Conservation (phyloP, 2,113 vertebrate species). For the Edolisoma coerulescens region DNA sequence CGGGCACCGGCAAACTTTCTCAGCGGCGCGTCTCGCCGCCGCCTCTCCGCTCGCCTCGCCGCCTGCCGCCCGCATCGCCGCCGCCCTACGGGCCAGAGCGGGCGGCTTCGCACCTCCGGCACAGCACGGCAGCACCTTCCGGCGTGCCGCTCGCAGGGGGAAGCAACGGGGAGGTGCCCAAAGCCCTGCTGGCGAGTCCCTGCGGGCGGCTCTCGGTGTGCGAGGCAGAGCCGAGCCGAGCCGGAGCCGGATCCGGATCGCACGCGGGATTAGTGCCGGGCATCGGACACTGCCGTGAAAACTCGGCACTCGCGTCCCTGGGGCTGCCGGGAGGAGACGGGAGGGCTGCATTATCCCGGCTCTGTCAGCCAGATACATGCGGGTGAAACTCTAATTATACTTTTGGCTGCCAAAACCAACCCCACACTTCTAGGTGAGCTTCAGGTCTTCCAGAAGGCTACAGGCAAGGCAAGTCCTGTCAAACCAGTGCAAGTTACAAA, state of each 20-base stretch:
- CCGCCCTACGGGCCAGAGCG: not conserved
- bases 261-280: rapidly evolving
- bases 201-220: not conserved
- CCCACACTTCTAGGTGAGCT: not conserved
- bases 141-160: not conserved
- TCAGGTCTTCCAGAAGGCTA: not conserved
- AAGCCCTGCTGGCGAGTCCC: rapidly evolving
- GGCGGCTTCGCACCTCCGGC: not conserved
- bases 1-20: not conserved
- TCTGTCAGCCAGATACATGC: rapidly evolving
- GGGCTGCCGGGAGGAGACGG: no score
- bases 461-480: not conserved
- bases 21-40: not conserved
- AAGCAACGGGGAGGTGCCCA: rapidly evolving
- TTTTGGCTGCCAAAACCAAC: not conserved
- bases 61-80: not conserved
- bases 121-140: not conserved
- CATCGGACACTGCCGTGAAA: not conserved
- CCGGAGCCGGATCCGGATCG: not conserved
- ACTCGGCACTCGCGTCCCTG: not conserved
- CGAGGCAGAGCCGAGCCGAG: not conserved
- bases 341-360: rapidly evolving
- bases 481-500: not conserved
- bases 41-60: not conserved
- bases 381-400: not conserved